Evolutionary conservation across 2,888 invertebrate species (phyloP).

Genomic region (Shargacucullia verbasci): DNA sequence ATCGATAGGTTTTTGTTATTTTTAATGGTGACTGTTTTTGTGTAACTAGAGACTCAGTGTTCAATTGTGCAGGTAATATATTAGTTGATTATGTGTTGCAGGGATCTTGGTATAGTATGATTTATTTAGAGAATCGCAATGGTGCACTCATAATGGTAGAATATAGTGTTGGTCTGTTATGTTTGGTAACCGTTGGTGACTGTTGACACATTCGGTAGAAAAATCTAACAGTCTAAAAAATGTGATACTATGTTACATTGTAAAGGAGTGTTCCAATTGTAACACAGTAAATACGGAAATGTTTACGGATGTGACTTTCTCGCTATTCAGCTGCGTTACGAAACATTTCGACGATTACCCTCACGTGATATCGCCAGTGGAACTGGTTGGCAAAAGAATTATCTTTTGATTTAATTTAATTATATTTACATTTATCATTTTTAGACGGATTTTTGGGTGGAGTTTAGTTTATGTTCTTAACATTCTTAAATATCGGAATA

Average conservation of each 20-base stretch:
- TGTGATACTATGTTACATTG: too few relatives aligned
- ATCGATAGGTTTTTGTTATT: slow-evolving; percentile 8
- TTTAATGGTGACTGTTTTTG: slow-evolving; percentile 1
- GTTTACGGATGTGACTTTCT: slow-evolving; percentile 15
- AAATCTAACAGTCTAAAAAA: too few relatives aligned
- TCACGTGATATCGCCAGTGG: not conserved
- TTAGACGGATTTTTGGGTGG: not conserved
- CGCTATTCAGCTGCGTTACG: not conserved
- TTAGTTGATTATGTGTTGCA: not conserved
- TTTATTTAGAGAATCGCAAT: not conserved
- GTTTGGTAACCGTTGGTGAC: too few relatives aligned
- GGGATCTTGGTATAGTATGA: not conserved
- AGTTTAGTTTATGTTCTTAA: too few relatives aligned
- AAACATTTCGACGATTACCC: slow-evolving; percentile 4
- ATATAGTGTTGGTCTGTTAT: too few relatives aligned
- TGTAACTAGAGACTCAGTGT: not conserved
- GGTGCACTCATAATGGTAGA: not conserved
- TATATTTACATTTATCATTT: not conserved
- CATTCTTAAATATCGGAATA: too few relatives aligned
- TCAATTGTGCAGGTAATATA: slow-evolving; percentile 2
- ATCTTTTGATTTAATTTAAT: slow-evolving; percentile 1
- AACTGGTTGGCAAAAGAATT: slow-evolving; percentile 7
- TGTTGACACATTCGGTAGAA: too few relatives aligned
- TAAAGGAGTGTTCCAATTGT: not conserved
- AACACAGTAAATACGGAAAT: slow-evolving; percentile 11